Evolutionary conservation across 2,797 vertebrate species (phyloP).

Genomic region (Micromesistius poutassou): DNA sequence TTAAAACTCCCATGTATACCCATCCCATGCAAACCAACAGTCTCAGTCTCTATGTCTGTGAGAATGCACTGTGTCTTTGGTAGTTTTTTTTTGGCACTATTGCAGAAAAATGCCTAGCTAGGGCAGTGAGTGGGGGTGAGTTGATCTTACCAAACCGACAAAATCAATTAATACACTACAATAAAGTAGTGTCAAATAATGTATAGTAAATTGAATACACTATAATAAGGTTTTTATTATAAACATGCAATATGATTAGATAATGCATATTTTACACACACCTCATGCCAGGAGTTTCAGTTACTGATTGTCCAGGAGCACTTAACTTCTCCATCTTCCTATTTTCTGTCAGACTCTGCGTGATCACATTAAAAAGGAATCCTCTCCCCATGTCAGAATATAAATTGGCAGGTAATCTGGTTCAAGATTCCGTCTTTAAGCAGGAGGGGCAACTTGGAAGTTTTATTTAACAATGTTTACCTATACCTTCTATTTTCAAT

Average conservation of each 20-base stretch:
- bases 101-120: no score
- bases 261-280: background rate
- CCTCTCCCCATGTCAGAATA: constrained; percentile 35
- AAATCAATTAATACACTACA: no score
- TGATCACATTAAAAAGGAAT: constrained; percentile 38
- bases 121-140: no score
- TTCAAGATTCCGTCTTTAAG: constrained; percentile 42
- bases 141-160: no score
- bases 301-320: constrained; percentile 46
- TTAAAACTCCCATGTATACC: no score
- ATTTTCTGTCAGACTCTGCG: constrained; percentile 46
- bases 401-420: constrained; percentile 61
- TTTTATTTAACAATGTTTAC: constrained; percentile 42
- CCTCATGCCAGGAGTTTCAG: constrained; percentile 31
- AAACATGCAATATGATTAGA: constrained; percentile 15
- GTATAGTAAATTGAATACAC: constrained; percentile 7
- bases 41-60: no score
- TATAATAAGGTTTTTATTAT: constrained; percentile 6
- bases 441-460: constrained; percentile 41
- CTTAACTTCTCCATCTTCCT: constrained; percentile 42
- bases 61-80: no score
- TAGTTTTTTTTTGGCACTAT: no score
- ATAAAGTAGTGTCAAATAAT: background rate
- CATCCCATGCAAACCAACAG: no score
- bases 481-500: constrained; percentile 44